A percentile compares a stretch with the other conserved stretches of the same genome.
These are phyloP conservation scores for Lasioglossum zephyrum DNA, from an alignment of 2,888 invertebrate species.

Conservation along the genomic window DNA sequence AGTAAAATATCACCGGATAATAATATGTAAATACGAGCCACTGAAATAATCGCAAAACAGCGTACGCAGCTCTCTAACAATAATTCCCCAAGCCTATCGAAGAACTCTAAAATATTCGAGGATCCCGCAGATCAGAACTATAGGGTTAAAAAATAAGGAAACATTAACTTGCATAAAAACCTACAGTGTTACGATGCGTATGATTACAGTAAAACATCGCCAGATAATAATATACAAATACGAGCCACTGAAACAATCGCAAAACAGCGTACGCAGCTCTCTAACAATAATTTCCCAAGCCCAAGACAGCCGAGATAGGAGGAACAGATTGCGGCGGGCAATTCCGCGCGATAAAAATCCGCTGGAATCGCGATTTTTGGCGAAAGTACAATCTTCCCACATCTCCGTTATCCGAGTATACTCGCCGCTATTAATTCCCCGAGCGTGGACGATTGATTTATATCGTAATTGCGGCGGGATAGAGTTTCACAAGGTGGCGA, in stretches of 20 bases:
- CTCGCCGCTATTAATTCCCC: neutral
- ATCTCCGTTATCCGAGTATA: neutral
- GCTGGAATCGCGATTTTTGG: neutral
- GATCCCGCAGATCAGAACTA: neutral
- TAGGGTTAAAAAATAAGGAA: neutral
- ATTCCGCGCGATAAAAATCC: neutral
- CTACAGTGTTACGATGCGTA: neutral
- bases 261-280: neutral
- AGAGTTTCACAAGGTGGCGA: conserved; percentile 25
- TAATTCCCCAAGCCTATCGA: neutral
- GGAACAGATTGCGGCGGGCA: conserved; percentile 8
- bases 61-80: neutral
- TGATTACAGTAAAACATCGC: neutral
- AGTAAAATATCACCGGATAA: neutral
- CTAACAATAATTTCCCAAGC: neutral
- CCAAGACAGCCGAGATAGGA: neutral
- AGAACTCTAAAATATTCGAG: neutral
- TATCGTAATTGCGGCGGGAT: conserved; percentile 33
- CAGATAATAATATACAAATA: neutral
- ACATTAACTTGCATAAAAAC: no score
- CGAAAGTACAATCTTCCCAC: neutral
- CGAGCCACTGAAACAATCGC: neutral
- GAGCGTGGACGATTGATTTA: conserved; percentile 42
- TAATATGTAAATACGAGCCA: neutral
- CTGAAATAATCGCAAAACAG: neutral